These are phyloP conservation scores for Sebastes aleutianus DNA, from an alignment of 2,797 vertebrate genomes.

Conservation along the genomic window DNA sequence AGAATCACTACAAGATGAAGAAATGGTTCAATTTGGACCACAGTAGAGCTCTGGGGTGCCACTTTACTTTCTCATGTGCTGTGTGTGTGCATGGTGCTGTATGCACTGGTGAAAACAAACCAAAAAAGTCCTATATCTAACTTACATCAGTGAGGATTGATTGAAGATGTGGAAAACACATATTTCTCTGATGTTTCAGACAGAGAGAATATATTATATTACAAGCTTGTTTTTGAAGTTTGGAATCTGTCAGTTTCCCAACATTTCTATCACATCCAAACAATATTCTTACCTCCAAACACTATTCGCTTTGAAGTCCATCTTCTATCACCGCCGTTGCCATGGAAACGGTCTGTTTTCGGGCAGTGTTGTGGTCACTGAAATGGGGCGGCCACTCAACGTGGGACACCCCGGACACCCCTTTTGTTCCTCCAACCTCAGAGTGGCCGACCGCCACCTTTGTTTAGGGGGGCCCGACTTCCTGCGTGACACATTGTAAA, in stretches of 20 bases:
- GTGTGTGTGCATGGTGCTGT: not conserved
- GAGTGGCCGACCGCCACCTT: slow-evolving; percentile 52
- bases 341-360: not conserved
- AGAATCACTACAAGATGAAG: slow-evolving; percentile 21
- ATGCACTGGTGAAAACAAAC: not conserved
- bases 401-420: slow-evolving; percentile 19
- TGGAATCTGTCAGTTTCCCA: not conserved
- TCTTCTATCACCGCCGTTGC: not conserved
- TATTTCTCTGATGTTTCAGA: not conserved
- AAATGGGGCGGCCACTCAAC: slow-evolving; percentile 31
- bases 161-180: not conserved
- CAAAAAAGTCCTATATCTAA: not conserved
- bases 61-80: not conserved
- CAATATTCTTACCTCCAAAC: not conserved
- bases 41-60: not conserved
- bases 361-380: not conserved
- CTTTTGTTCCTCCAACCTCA: slow-evolving; percentile 60
- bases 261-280: not conserved
- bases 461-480: slow-evolving; percentile 61
- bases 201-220: not conserved
- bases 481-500: slow-evolving; percentile 60
- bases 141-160: not conserved
- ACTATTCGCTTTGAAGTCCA: not conserved
- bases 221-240: not conserved
- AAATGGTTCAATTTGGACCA: not conserved